Evolutionary conservation across 1,140 invertebrate genomes (phyloP).

Genomic region (Drosophila sp.): DNA sequence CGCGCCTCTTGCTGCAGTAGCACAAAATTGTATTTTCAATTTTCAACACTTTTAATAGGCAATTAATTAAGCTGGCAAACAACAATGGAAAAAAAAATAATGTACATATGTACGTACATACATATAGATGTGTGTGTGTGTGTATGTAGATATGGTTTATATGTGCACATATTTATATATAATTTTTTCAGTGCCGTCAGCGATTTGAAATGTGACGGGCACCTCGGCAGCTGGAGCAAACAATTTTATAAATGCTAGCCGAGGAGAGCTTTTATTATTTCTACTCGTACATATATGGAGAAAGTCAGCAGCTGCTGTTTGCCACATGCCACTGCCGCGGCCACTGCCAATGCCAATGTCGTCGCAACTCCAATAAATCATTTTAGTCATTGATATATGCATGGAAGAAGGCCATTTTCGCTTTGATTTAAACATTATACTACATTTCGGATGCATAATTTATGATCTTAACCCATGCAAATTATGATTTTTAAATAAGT

Average conservation of each 20-base stretch:
- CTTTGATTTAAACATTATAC: conserved; percentile 9
- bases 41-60: conserved; percentile 79
- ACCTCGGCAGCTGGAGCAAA: conserved; percentile 43
- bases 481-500: conserved; percentile 73
- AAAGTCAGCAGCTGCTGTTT: conserved; percentile 28
- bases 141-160: conserved; percentile 1
- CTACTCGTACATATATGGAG: not conserved
- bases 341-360: not conserved
- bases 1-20: conserved; percentile 30
- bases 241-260: conserved; percentile 59
- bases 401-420: conserved; percentile 4
- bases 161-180: conserved; percentile 13
- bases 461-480: conserved; percentile 59
- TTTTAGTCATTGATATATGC: conserved; percentile 29
- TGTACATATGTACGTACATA: conserved; percentile 18
- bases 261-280: conserved; percentile 55
- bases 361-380: conserved; percentile 57
- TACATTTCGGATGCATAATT: conserved; percentile 34
- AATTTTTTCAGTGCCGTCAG: conserved; percentile 36
- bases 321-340: conserved; percentile 13
- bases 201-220: conserved; percentile 8
- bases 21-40: conserved; percentile 72
- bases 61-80: conserved; percentile 74
- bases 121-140: not conserved
- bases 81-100: conserved; percentile 47